Evolutionary conservation across 2,113 vertebrate species (phyloP).

Genomic region (Rhabdornis inornatus): DNA sequence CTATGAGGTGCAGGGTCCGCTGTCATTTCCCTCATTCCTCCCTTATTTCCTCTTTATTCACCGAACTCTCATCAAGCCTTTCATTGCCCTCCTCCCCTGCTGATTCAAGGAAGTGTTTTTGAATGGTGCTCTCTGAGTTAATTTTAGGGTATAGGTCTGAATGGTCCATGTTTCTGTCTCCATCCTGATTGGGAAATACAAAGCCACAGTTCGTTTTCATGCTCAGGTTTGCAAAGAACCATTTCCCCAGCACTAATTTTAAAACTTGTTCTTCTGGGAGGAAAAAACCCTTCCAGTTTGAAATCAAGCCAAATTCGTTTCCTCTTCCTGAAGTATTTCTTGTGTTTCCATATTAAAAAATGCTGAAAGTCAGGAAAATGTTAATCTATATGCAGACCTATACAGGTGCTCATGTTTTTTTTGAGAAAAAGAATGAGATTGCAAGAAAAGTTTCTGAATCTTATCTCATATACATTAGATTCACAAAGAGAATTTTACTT

Average conservation of each 20-base stretch:
- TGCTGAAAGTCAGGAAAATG: not conserved
- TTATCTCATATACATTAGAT: not conserved
- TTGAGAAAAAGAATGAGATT: not conserved
- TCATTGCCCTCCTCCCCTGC: slow-evolving; percentile 22
- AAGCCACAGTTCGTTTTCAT: not conserved
- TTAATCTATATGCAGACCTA: not conserved
- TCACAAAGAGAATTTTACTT: not conserved
- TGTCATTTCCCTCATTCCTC: not conserved
- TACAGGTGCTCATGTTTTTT: not conserved
- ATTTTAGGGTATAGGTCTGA: slow-evolving; percentile 50
- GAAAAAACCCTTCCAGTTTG: not conserved
- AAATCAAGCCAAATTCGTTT: slow-evolving; percentile 41
- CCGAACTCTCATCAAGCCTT: slow-evolving; percentile 18
- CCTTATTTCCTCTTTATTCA: slow-evolving; percentile 51
- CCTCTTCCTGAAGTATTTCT: slow-evolving; percentile 20
- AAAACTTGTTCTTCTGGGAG: slow-evolving; percentile 30
- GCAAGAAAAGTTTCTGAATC: not conserved
- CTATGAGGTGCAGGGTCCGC: not conserved
- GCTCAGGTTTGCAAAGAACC: not conserved
- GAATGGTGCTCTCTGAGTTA: slow-evolving; percentile 40
- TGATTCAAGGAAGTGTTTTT: slow-evolving; percentile 57
- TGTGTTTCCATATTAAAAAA: not conserved
- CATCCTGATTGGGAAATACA: slow-evolving; percentile 37
- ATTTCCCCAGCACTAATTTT: slow-evolving; percentile 22
- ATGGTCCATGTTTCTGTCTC: slow-evolving; percentile 9